These are phyloP conservation scores for Drosophila emarginata DNA, from an alignment of 2,888 invertebrate genomes.

Conservation along the genomic window DNA sequence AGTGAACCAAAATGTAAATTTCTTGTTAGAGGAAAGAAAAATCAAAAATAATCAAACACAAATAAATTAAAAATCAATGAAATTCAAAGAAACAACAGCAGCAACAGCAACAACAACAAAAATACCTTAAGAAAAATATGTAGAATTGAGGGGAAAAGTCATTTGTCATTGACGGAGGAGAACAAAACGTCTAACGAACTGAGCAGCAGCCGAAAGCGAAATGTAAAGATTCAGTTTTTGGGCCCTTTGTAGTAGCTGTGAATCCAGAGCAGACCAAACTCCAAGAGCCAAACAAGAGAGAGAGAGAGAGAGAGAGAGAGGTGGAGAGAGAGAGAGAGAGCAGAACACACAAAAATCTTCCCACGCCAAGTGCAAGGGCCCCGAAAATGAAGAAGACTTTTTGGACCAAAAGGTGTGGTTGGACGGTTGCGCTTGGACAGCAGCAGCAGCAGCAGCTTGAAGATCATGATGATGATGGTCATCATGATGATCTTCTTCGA, in stretches of 20 bases:
- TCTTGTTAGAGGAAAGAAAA: constrained; percentile 52
- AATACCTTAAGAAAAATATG: background rate
- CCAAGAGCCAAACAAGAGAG: constrained; percentile 22
- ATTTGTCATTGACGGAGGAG: constrained; percentile 66
- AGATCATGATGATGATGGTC: constrained; percentile 57
- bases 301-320: constrained; percentile 48
- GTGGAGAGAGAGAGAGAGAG: constrained; percentile 5
- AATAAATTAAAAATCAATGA: constrained; percentile 77
- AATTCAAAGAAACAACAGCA: constrained; percentile 27
- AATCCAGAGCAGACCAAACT: constrained; percentile 67
- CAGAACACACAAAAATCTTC: constrained; percentile 79
- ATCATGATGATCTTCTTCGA: constrained; percentile 19
- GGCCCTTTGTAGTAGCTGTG: constrained; percentile 60
- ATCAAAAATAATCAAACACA: constrained; percentile 57
- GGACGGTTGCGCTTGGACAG: constrained; percentile 29
- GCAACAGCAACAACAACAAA: too few species aligned
- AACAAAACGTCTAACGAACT: constrained; percentile 77
- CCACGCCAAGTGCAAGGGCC: constrained; percentile 80
- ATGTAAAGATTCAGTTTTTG: constrained; percentile 20
- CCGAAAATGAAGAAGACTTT: constrained; percentile 35
- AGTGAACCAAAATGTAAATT: constrained; percentile 31
- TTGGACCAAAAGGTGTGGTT: constrained; percentile 65
- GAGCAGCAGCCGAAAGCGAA: constrained; percentile 26
- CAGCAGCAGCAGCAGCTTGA: constrained; percentile 52
- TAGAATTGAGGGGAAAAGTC: constrained; percentile 52